A percentile compares a stretch with the other conserved stretches of the same genome.
These are phyloP conservation scores for Mohoua ochrocephala DNA, from an alignment of 2,113 vertebrate species.

Conservation along the genomic window DNA sequence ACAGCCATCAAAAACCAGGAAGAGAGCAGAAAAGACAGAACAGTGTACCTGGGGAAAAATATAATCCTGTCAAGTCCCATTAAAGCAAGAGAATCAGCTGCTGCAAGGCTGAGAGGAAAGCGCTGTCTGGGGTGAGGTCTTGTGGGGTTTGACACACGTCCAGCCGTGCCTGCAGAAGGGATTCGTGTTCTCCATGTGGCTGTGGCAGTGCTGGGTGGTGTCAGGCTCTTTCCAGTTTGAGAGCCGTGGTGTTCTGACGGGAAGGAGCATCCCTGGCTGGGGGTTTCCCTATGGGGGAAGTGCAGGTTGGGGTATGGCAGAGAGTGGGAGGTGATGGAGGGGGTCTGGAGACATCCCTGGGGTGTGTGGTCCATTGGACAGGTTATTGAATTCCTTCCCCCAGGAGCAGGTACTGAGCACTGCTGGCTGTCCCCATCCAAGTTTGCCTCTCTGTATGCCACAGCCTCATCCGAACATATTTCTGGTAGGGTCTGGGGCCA, in stretches of 20 bases:
- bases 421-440: not conserved
- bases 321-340: not conserved
- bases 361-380: not conserved
- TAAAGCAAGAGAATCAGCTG: not conserved
- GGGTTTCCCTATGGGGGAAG: fast-evolving
- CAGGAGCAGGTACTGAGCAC: not conserved
- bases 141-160: not conserved
- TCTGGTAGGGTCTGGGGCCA: not conserved
- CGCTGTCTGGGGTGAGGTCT: not conserved
- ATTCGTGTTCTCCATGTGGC: not conserved
- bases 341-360: not conserved
- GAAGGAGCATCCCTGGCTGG: not conserved
- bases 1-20: not conserved
- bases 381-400: no score
- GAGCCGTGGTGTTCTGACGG: fast-evolving
- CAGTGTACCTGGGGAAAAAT: not conserved
- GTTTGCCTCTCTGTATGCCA: fast-evolving
- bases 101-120: not conserved
- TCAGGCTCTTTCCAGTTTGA: not conserved
- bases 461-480: not conserved
- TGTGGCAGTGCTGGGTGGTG: not conserved
- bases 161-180: not conserved
- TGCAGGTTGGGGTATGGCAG: fast-evolving
- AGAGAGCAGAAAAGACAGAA: not conserved
- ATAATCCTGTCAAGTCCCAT: not conserved